These are phyloP conservation scores for Otis tarda DNA, from an alignment of 2,113 vertebrate species.

Conservation along the genomic window DNA sequence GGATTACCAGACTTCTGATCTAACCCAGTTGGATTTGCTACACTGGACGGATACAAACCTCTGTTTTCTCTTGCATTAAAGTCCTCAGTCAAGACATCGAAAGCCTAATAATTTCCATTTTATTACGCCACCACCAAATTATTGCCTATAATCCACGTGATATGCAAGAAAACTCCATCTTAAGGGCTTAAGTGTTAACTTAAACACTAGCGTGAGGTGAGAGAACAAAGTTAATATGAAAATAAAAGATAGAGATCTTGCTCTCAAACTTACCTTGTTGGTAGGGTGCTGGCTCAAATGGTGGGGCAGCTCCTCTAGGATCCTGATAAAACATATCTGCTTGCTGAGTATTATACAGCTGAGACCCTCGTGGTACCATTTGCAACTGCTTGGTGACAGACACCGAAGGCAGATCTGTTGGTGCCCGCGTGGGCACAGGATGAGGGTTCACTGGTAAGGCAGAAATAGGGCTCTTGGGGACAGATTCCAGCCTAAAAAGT, in stretches of 20 bases:
- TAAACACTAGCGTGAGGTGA: background rate
- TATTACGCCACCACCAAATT: background rate
- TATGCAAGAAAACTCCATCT: background rate
- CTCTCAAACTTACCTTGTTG: constrained; percentile 77
- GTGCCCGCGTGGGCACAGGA: constrained; percentile 78
- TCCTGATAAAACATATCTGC: constrained; percentile 90
- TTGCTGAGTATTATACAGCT: constrained; percentile 84
- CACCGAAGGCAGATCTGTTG: constrained; percentile 83
- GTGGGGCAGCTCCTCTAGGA: constrained; percentile 82
- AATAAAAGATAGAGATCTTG: background rate
- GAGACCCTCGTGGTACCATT: constrained; percentile 86
- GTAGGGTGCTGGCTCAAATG: constrained; percentile 89
- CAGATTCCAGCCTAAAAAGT: constrained; percentile 81
- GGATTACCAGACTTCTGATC: background rate
- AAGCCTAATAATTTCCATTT: background rate
- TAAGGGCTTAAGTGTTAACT: background rate
- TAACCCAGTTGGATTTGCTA: background rate
- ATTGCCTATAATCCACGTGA: accelerated
- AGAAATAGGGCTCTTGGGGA: constrained; percentile 80
- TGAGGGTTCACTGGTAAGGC: constrained; percentile 86
- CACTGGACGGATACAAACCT: background rate
- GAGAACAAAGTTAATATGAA: background rate
- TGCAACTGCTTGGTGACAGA: constrained; percentile 86
- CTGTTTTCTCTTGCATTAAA: background rate
- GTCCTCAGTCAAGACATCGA: background rate